These are phyloP conservation scores for Drosophila melanogaster DNA, from an alignment of 1,140 invertebrate genomes.

Conservation along the genomic window DNA sequence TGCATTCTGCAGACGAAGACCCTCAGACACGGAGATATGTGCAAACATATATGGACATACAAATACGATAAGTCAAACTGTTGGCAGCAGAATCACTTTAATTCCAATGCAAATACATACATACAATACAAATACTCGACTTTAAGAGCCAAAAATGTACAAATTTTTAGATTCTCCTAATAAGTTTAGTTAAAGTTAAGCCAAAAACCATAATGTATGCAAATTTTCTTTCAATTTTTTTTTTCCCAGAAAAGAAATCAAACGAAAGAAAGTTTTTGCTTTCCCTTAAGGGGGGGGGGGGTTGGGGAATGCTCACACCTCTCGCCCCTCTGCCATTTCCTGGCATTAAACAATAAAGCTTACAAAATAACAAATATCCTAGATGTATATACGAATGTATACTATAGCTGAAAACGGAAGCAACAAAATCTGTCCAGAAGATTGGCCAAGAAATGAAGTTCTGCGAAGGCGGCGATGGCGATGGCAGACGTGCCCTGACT, in stretches of 20 bases:
- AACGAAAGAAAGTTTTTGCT: conserved; percentile 55
- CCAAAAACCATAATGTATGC: conserved; percentile 28
- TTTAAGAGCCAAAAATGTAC: neutral
- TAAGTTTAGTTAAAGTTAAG: conserved; percentile 44
- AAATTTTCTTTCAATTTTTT: conserved; percentile 47
- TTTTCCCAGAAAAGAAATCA: conserved; percentile 51
- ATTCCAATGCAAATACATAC: conserved; percentile 7
- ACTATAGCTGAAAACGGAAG: conserved; percentile 10
- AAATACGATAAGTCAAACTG: conserved; percentile 1
- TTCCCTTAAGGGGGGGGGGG: no score
- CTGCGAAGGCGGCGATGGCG: conserved; percentile 21
- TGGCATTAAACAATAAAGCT: conserved; percentile 57
- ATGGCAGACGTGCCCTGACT: conserved; percentile 61
- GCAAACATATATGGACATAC: neutral
- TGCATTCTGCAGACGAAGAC: neutral
- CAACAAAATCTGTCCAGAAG: conserved; percentile 42
- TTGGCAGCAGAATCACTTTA: conserved; percentile 6
- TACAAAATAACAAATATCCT: conserved; percentile 58
- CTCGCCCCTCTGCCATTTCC: neutral
- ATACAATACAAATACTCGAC: conserved; percentile 8
- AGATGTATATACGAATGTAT: neutral
- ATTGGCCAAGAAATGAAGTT: conserved; percentile 57
- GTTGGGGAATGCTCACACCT: conserved; percentile 12
- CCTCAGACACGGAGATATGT: neutral
- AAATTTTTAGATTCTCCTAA: conserved; percentile 27